Conservation (phyloP, 2,113 vertebrate genomes). For the Cairina moschata region DNA sequence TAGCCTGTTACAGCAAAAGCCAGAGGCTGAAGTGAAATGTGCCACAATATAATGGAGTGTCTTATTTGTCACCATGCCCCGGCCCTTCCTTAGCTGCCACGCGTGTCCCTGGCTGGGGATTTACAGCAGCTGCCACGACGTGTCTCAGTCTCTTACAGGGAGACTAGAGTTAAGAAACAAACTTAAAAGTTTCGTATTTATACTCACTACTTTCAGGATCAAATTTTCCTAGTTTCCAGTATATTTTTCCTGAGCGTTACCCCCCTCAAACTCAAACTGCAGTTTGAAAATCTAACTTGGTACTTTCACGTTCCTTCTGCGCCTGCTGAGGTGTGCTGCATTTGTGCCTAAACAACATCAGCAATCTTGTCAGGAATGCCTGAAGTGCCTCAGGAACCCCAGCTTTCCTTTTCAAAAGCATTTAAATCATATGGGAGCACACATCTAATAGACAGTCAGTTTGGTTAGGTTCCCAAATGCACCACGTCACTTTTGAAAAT, state of each 20-base stretch:
- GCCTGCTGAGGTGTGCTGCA: neutral
- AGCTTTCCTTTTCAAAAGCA: constrained; percentile 9
- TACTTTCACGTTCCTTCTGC: neutral
- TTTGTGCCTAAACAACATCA: neutral
- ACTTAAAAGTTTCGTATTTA: neutral
- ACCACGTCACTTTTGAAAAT: constrained; percentile 26
- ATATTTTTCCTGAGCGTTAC: neutral
- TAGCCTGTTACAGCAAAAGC: neutral
- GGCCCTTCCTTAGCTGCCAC: neutral
- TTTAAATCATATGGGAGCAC: neutral
- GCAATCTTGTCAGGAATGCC: neutral
- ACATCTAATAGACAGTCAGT: constrained; percentile 9
- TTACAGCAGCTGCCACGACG: neutral
- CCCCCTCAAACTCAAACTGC: neutral
- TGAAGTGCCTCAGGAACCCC: neutral
- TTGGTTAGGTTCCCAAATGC: neutral
- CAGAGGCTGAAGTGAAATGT: neutral
- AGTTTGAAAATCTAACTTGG: neutral
- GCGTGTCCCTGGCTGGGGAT: neutral
- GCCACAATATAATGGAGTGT: neutral
- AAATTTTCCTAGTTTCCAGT: neutral
- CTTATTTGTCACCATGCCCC: neutral
- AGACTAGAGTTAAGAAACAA: neutral
- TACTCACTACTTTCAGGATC: neutral
- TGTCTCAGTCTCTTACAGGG: neutral